Evolutionary conservation across 2,888 invertebrate genomes (phyloP), one percentile per base, ranked within the genome.

Genomic region (Cybosia mesomella): DNA sequence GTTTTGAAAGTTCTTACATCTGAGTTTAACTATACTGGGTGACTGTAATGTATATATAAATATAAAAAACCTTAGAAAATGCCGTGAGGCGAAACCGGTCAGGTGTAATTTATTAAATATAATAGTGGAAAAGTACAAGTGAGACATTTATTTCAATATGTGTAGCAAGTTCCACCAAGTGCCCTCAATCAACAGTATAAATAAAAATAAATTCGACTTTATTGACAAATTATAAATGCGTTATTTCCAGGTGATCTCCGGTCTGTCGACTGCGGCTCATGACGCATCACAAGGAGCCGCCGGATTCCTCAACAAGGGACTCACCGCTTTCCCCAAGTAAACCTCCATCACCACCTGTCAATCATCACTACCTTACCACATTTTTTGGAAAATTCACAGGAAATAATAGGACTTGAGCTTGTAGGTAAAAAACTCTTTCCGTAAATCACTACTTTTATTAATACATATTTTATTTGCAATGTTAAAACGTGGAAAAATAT

Each of bases 261-360:
- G 91, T 77, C 70, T 95, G 21, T 89, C 94, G 0, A 77, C 90
- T 0, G 91, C 90, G 1, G 88, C 91, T 5, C 91, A 94, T 60
- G 93, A 95, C 24, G 95, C 95, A 10, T 90, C 94, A 1, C 91
- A 93, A 57, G 92, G 92, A 49, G 94, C 95, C 1, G 87, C 92
- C 0, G 92, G 93, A 0, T 88, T 95, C 5, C 92, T 96, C 74
- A 95, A 92, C 90, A 96, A 96, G 87, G 95, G 95, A 1, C 87
- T 95, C 55, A 88, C 90, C 22, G 80, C 88, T 60, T 91, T 93
- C 88, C 89, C 90, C 66, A 94, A 94, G 88, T 94, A 93, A 84
- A 84, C 63, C n/a, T n/a, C 11, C 64, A 58, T 54, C 59, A 64
- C 64, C 22, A 43, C 58, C 68, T 64, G 55, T 34, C 71, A 69